Conservation (phyloP, 2,113 vertebrate genomes). For the Malurus cyaneus region DNA sequence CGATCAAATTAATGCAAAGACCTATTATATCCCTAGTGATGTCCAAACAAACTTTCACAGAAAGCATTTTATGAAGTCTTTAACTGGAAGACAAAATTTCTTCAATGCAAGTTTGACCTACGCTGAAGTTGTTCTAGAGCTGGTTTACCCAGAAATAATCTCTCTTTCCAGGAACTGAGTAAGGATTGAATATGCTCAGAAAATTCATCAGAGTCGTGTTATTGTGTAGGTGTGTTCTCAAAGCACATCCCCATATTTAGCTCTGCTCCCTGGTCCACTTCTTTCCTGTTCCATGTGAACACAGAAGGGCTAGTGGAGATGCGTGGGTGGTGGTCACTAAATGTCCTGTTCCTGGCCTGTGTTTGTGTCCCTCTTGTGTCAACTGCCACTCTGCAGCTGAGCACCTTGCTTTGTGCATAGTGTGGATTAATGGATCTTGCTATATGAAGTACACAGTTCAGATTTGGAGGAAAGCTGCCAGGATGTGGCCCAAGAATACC, state of each 20-base stretch:
- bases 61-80: background rate
- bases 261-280: background rate
- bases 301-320: background rate
- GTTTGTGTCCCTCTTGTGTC: background rate
- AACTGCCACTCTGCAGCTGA: background rate
- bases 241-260: background rate
- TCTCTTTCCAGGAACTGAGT: background rate
- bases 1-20: background rate
- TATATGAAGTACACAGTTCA: background rate
- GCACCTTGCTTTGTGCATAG: background rate
- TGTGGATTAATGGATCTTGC: background rate
- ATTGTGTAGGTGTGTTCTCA: background rate
- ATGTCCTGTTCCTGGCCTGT: background rate
- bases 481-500: background rate
- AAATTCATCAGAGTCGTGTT: background rate
- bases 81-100: background rate
- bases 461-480: rapidly evolving
- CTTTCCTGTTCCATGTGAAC: background rate
- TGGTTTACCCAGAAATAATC: background rate
- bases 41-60: background rate
- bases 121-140: background rate
- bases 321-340: background rate
- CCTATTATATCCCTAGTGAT: background rate
- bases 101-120: background rate
- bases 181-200: background rate